These are phyloP conservation scores for Kuschelorhynchus macadamiae DNA, from an alignment of 2,888 invertebrate species.

Conservation along the genomic window DNA sequence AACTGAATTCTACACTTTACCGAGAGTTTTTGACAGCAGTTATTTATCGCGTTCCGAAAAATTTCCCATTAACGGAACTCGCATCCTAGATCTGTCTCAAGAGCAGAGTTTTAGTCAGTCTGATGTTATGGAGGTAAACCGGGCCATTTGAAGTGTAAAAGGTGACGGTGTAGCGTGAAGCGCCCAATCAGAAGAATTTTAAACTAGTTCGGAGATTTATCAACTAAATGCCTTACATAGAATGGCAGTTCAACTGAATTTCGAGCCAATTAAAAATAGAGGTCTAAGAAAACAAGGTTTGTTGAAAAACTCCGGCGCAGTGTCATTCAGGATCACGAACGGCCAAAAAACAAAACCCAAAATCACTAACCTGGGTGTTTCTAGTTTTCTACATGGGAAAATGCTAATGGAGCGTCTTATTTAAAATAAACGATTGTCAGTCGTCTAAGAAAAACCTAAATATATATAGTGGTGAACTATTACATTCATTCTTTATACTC, in stretches of 20 bases:
- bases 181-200: neutral
- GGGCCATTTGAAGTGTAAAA: neutral
- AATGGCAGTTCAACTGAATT: conserved; percentile 9
- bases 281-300: neutral
- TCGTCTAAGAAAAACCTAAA: neutral
- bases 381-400: conserved; percentile 11
- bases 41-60: neutral
- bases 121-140: neutral
- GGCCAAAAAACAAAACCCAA: conserved; percentile 5
- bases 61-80: too few relatives aligned
- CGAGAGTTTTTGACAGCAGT: neutral
- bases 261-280: neutral
- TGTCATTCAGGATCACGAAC: neutral
- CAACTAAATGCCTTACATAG: neutral
- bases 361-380: conserved; percentile 7
- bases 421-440: conserved; percentile 6
- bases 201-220: neutral
- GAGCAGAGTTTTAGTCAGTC: too few relatives aligned
- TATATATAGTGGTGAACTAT: neutral
- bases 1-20: neutral
- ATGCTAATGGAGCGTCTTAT: conserved; percentile 24
- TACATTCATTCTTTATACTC: neutral
- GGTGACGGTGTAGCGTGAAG: neutral
- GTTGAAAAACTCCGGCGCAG: neutral
- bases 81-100: too few relatives aligned